Conservation (phyloP, 2,888 invertebrate species). For the Pterostichus madidus region DNA sequence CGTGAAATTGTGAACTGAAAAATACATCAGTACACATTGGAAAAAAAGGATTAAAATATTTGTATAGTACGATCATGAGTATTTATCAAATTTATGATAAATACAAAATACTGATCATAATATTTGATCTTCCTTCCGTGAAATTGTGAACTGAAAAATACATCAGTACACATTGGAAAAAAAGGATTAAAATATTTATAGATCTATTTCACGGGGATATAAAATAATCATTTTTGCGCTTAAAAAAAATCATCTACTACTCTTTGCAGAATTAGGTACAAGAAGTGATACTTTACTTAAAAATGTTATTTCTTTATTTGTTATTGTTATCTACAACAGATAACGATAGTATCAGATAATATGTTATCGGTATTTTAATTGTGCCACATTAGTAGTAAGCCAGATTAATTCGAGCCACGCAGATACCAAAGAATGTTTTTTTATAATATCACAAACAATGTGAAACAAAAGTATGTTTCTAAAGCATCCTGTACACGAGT, state of each 20-base stretch:
- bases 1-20: constrained; percentile 34
- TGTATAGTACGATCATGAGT: too few species aligned
- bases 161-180: constrained; percentile 28
- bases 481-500: too few species aligned
- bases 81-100: too few species aligned
- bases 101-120: not conserved
- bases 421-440: constrained; percentile 2
- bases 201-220: too few species aligned
- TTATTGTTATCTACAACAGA: constrained; percentile 15
- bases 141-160: constrained; percentile 28
- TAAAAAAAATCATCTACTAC: not conserved
- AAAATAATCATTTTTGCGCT: too few species aligned
- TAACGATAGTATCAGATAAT: constrained; percentile 17
- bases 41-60: not conserved
- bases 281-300: not conserved
- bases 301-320: not conserved
- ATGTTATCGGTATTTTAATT: constrained; percentile 21
- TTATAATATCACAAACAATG: not conserved
- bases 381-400: not conserved
- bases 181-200: not conserved
- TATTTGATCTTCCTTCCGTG: constrained; percentile 23
- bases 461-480: too few species aligned
- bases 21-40: constrained; percentile 33
- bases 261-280: not conserved
- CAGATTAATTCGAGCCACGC: constrained; percentile 2